Evolutionary conservation across 2,888 invertebrate species (phyloP).

Genomic region (Portevinia maculata): DNA sequence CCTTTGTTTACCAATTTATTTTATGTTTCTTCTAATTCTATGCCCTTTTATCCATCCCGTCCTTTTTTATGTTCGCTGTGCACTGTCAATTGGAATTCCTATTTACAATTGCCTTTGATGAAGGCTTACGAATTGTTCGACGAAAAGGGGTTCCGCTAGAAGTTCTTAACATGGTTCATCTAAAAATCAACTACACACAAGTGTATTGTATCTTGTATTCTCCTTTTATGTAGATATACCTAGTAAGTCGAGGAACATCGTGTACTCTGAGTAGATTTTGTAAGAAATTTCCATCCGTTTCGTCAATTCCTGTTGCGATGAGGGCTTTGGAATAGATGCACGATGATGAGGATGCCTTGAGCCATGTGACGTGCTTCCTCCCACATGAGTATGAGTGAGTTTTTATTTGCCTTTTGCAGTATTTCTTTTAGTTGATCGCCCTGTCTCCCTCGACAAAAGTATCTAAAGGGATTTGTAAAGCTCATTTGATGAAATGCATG

Average conservation of each 20-base stretch:
- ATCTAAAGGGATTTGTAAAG: conserved; percentile 77
- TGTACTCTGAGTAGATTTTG: conserved; percentile 47
- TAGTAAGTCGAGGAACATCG: conserved; percentile 26
- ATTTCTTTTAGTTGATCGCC: conserved; percentile 12
- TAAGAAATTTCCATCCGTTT: conserved; percentile 65
- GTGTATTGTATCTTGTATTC: conserved; percentile 14
- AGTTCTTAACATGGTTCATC: conserved; percentile 51
- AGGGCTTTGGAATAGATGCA: conserved; percentile 15
- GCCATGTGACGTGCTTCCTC: conserved; percentile 54
- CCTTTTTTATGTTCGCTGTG: conserved; percentile 32
- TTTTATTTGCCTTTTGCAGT: conserved; percentile 49
- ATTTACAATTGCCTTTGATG: conserved; percentile 70
- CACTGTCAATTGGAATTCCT: conserved; percentile 70
- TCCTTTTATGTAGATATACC: background rate
- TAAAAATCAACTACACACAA: conserved; percentile 38
- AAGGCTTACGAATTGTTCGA: conserved; percentile 47
- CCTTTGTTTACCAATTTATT: conserved; percentile 56
- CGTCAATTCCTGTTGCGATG: conserved; percentile 60
- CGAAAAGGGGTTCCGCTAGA: conserved; percentile 45
- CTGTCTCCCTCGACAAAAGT: conserved; percentile 39
- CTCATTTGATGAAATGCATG: conserved; percentile 78
- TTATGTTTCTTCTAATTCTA: conserved; percentile 42
- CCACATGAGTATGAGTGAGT: conserved; percentile 30
- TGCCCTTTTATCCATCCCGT: conserved; percentile 1
- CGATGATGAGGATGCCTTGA: conserved; percentile 52